phyloP scores from a whole-genome alignment of 2,113 vertebrate genomes.

The Indicator indicator region DNA sequence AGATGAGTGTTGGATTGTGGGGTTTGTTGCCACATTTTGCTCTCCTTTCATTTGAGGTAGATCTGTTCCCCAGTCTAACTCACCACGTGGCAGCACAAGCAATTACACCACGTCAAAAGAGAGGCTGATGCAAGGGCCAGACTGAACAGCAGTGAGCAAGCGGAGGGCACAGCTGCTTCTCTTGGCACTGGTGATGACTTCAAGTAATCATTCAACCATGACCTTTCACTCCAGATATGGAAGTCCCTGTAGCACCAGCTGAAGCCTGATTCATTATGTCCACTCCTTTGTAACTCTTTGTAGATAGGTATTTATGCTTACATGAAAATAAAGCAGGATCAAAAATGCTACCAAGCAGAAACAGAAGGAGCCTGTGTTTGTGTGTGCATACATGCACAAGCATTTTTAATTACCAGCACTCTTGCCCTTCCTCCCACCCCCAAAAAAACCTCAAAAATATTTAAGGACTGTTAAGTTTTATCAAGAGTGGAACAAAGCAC shows the following conservation, averaged over 20 bases:
- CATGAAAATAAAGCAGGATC: background rate
- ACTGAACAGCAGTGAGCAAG: background rate
- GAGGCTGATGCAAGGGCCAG: background rate
- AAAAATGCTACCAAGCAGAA: background rate
- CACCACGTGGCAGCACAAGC: background rate
- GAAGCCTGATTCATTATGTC: background rate
- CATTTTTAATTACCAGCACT: background rate
- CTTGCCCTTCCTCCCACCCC: background rate
- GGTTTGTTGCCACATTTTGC: background rate
- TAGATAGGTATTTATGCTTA: background rate
- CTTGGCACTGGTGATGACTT: background rate
- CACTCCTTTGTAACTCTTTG: background rate
- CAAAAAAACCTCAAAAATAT: background rate
- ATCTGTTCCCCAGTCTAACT: background rate
- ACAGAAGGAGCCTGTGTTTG: background rate
- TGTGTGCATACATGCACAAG: background rate
- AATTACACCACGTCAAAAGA: background rate
- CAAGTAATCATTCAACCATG: background rate
- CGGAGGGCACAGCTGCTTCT: background rate
- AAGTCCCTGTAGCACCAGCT: background rate
- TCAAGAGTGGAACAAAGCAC: background rate
- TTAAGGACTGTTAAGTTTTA: background rate
- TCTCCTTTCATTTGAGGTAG: background rate
- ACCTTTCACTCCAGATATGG: slow-evolving; percentile 1
- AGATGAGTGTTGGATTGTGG: background rate